phyloP scores from a whole-genome alignment of 2,113 vertebrate species.

The Cynocephalus volans region DNA sequence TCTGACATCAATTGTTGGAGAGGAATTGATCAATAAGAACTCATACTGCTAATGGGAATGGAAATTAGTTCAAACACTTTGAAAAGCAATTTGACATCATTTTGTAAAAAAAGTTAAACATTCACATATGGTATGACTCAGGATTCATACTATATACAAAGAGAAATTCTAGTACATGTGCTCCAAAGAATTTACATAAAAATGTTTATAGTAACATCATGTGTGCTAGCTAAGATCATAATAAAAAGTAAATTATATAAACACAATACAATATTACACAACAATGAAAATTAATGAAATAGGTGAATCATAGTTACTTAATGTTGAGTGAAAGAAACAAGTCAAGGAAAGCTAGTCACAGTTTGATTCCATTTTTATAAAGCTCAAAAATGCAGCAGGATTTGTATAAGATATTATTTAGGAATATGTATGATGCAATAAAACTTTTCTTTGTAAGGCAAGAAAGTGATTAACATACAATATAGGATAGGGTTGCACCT shows the following conservation, averaged over 20 bases:
- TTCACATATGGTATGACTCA: neutral
- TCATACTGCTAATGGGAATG: neutral
- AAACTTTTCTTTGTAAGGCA: constrained; percentile 3
- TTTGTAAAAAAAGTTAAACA: neutral
- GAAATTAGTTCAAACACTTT: neutral
- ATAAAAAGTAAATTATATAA: neutral
- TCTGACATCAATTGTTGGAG: neutral
- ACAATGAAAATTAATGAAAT: constrained; percentile 2
- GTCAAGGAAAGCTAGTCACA: neutral
- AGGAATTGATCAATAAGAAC: neutral
- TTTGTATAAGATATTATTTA: neutral
- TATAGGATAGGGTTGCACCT: neutral
- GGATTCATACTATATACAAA: neutral
- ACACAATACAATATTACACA: neutral
- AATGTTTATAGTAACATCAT: neutral
- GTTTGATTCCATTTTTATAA: neutral
- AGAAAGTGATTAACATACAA: neutral
- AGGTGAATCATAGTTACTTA: neutral
- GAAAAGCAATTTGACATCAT: neutral
- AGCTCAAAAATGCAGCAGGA: constrained; percentile 1
- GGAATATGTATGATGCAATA: neutral
- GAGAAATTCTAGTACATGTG: neutral
- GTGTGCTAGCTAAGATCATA: neutral
- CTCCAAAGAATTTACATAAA: neutral
- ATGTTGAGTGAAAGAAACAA: neutral